Conservation (phyloP, 2,797 vertebrate genomes). For the Xerus rutilus region DNA sequence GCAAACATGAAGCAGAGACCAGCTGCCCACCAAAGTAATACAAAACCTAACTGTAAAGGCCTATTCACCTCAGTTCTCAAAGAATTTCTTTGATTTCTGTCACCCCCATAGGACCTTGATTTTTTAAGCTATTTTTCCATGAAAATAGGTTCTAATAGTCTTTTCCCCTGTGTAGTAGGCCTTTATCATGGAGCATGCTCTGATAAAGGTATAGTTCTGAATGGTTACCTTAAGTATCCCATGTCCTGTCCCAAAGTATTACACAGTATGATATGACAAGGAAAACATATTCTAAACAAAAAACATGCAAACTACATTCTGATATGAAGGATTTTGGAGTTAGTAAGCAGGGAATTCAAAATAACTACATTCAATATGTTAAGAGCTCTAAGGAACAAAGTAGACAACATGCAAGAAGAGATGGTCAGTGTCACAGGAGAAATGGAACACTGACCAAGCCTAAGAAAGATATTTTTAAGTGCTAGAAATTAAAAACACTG, state of each 20-base stretch:
- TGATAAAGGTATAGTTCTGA: background rate
- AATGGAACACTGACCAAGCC: background rate
- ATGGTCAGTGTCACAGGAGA: background rate
- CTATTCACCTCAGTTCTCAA: background rate
- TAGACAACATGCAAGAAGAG: slow-evolving; percentile 19
- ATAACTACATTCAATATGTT: background rate
- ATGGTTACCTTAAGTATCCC: background rate
- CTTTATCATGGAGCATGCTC: background rate
- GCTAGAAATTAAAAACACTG: background rate
- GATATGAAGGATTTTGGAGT: slow-evolving; percentile 1
- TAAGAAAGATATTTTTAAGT: slow-evolving; percentile 28
- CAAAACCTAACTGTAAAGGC: background rate
- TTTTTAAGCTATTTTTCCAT: background rate
- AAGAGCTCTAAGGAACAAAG: background rate
- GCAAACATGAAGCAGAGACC: background rate
- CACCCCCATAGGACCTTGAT: background rate
- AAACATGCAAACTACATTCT: background rate
- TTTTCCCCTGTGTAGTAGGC: background rate
- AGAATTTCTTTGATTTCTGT: background rate
- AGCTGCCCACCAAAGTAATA: background rate
- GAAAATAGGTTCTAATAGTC: background rate
- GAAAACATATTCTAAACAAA: background rate
- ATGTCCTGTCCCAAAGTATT: background rate
- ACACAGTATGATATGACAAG: background rate
- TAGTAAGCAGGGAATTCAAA: slow-evolving; percentile 27